Conservation (phyloP, 2,113 vertebrate genomes). For the Ahaetulla prasina region DNA sequence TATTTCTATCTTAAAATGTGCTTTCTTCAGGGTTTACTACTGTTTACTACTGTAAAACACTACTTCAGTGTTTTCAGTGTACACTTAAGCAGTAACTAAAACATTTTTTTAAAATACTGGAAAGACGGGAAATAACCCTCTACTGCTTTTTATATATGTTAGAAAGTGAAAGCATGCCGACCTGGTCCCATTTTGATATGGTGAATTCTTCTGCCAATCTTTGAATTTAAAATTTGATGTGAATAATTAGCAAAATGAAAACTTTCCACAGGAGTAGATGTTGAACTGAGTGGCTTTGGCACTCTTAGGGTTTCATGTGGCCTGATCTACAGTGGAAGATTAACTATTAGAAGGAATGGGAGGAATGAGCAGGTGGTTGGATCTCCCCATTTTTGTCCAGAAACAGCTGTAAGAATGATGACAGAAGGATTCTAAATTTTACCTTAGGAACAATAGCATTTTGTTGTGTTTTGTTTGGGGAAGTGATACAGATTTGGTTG, state of each 20-base stretch:
- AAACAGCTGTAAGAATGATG: constrained; percentile 21
- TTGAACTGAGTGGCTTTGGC: neutral
- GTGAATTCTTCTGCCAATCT: neutral
- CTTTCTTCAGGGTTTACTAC: neutral
- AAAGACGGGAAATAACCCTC: neutral
- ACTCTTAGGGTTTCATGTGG: neutral
- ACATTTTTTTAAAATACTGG: neutral
- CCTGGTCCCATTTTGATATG: neutral
- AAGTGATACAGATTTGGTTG: constrained; percentile 4
- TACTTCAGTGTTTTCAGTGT: too few species aligned
- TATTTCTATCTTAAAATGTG: neutral
- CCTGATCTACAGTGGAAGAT: neutral
- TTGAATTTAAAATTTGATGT: neutral
- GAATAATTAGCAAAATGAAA: neutral
- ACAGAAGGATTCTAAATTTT: constrained; percentile 22
- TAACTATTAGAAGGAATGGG: neutral
- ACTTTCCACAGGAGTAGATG: neutral
- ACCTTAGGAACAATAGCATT: constrained; percentile 7
- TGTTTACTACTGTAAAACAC: too few species aligned
- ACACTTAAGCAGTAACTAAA: neutral
- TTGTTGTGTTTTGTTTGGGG: neutral
- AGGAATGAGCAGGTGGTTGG: neutral
- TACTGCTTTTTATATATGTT: neutral
- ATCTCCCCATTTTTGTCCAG: neutral
- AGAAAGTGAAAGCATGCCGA: neutral